Evolutionary conservation across 2,888 invertebrate genomes (phyloP).

Genomic region (Drosophila eohydei): DNA sequence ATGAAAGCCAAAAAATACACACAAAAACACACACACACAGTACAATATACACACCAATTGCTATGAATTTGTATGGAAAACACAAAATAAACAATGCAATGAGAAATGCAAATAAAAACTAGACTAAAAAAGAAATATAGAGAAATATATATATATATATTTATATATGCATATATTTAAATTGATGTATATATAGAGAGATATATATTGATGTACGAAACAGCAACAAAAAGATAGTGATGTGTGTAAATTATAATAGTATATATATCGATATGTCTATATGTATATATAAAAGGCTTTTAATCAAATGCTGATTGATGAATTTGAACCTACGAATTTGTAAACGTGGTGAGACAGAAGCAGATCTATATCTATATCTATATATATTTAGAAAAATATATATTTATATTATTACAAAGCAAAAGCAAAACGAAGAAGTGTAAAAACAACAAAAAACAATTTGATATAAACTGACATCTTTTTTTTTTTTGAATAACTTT

Average conservation of each 20-base stretch:
- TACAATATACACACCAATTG: slow-evolving; percentile 9
- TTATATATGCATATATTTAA: not conserved
- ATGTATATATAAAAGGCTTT: not conserved
- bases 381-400: not conserved
- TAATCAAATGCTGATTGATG: slow-evolving; percentile 8
- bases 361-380: not conserved
- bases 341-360: slow-evolving; percentile 1
- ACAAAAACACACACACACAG: slow-evolving; percentile 2
- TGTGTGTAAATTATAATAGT: slow-evolving; percentile 1
- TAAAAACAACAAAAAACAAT: slow-evolving; percentile 16
- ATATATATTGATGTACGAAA: slow-evolving; percentile 2
- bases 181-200: not conserved
- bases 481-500: slow-evolving; percentile 56
- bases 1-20: not conserved
- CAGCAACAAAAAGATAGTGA: not conserved
- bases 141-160: not conserved
- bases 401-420: not conserved
- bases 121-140: not conserved
- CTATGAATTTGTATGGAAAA: slow-evolving; percentile 10
- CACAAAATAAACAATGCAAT: slow-evolving; percentile 5
- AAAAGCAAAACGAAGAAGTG: not conserved
- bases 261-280: not conserved
- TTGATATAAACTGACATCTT: slow-evolving; percentile 27
- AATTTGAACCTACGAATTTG: slow-evolving; percentile 12
- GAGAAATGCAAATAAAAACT: not conserved